Percentiles rank a stretch among this genome's conserved stretches.
phyloP scores from a whole-genome alignment of 2,113 vertebrate genomes.

The Megatriorchis doriae region DNA sequence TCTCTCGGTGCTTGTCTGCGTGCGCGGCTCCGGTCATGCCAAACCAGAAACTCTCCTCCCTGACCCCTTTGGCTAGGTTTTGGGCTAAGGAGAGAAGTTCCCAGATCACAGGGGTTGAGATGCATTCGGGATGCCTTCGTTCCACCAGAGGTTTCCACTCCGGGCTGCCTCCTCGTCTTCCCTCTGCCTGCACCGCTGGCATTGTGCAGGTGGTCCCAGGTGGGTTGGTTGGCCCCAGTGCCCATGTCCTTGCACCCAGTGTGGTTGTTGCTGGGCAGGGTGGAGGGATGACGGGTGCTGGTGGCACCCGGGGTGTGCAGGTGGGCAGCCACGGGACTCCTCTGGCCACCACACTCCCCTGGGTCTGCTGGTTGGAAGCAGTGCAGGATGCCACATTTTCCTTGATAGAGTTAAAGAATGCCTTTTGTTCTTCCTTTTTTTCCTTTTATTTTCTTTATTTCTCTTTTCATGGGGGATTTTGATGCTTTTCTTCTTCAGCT shows the following conservation, averaged over 20 bases:
- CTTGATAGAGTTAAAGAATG: background rate
- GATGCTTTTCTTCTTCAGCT: background rate
- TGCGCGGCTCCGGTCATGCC: rapidly evolving
- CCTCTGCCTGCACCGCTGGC: background rate
- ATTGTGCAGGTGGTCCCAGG: rapidly evolving
- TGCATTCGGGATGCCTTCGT: rapidly evolving
- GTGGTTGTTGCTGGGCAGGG: background rate
- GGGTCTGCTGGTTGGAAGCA: background rate
- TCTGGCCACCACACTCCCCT: rapidly evolving
- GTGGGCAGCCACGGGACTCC: background rate
- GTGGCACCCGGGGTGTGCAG: rapidly evolving
- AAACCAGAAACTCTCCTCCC: rapidly evolving
- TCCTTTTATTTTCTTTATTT: no score
- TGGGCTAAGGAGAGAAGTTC: background rate
- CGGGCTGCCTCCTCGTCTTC: background rate
- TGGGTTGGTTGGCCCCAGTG: background rate
- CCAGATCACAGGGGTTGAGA: background rate
- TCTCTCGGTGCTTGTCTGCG: rapidly evolving
- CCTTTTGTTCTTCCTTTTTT: rapidly evolving
- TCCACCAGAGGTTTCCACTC: background rate
- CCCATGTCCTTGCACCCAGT: rapidly evolving
- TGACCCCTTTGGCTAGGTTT: background rate
- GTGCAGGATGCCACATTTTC: background rate
- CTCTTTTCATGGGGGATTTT: background rate
- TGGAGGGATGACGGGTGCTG: background rate